A percentile compares a stretch with the other conserved stretches of the same genome.
Evolutionary conservation across 2,888 invertebrate genomes (phyloP).

Genomic region (Perizoma flavofasciatum): DNA sequence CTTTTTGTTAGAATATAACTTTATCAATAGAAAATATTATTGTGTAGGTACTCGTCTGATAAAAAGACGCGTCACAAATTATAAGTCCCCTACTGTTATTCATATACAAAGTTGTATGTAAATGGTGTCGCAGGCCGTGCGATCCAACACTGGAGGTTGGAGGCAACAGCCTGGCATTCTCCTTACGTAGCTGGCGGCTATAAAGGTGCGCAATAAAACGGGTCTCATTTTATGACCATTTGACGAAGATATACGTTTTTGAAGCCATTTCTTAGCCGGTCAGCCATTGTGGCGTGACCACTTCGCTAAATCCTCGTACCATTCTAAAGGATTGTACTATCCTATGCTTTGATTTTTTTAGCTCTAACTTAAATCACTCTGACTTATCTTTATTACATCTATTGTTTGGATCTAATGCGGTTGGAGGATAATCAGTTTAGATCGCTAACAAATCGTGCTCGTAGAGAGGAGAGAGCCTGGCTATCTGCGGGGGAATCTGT

Average conservation of each 20-base stretch:
- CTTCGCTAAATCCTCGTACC: slow-evolving; percentile 54
- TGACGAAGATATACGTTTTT: slow-evolving; percentile 79
- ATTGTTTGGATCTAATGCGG: slow-evolving; percentile 57
- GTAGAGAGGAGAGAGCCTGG: slow-evolving; percentile 67
- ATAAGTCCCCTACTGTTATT: slow-evolving; percentile 2
- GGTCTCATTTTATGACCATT: slow-evolving; percentile 80
- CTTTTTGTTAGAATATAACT: background rate
- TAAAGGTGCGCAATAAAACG: slow-evolving; percentile 81
- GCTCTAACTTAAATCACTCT: slow-evolving; percentile 46
- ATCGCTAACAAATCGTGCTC: slow-evolving; percentile 74
- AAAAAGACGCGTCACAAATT: slow-evolving; percentile 1
- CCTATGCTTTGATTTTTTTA: slow-evolving; percentile 47
- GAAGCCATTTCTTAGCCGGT: slow-evolving; percentile 72
- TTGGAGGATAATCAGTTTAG: slow-evolving; percentile 68
- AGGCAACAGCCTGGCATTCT: slow-evolving; percentile 54
- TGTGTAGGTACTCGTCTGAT: background rate
- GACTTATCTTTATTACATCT: slow-evolving; percentile 42
- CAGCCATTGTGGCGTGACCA: slow-evolving; percentile 74
- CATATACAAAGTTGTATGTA: slow-evolving; percentile 24
- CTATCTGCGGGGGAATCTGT: slow-evolving; percentile 74
- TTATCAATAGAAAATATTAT: background rate
- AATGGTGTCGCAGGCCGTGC: slow-evolving; percentile 44
- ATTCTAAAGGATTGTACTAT: slow-evolving; percentile 59
- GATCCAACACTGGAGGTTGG: slow-evolving; percentile 49
- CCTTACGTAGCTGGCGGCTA: slow-evolving; percentile 73